phyloP scores from a whole-genome alignment of 2,113 vertebrate genomes.

The Oncorhynchus clarkii region DNA sequence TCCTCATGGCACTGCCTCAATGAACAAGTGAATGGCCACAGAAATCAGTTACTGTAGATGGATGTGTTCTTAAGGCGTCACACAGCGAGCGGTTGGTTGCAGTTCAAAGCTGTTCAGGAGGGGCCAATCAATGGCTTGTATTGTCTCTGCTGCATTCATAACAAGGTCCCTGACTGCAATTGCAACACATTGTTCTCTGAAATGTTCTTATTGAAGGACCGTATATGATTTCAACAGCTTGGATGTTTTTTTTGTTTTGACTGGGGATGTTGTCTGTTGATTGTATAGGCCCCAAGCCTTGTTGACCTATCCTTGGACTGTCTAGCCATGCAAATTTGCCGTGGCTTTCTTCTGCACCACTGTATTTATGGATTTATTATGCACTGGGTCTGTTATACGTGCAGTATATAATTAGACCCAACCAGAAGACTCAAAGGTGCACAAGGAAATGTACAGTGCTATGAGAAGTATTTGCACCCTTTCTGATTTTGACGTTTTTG shows the following conservation, averaged over 20 bases:
- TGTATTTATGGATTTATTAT: not conserved
- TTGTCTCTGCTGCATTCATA: not conserved
- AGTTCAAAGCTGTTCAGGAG: not conserved
- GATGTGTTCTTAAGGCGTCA: not conserved
- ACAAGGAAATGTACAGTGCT: too few relatives aligned
- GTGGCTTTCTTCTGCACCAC: conserved; percentile 16
- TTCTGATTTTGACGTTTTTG: too few relatives aligned
- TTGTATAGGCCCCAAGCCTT: not conserved
- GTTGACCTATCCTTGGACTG: not conserved
- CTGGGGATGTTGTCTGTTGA: not conserved
- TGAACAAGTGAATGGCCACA: too few relatives aligned
- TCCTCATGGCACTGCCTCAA: conserved; percentile 16
- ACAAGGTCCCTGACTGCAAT: not conserved
- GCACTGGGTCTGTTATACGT: not conserved
- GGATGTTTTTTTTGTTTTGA: not conserved
- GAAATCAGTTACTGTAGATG: not conserved
- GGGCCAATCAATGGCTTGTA: not conserved
- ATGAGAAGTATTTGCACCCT: too few relatives aligned
- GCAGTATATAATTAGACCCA: conserved; percentile 1
- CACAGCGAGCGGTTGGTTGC: not conserved
- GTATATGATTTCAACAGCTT: not conserved
- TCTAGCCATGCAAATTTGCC: conserved; percentile 17
- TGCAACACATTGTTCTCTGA: not conserved
- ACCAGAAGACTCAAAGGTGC: too few relatives aligned
- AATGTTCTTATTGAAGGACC: not conserved